Evolutionary conservation across 2,113 vertebrate species (phyloP).

Genomic region (Austrofundulus limnaeus): DNA sequence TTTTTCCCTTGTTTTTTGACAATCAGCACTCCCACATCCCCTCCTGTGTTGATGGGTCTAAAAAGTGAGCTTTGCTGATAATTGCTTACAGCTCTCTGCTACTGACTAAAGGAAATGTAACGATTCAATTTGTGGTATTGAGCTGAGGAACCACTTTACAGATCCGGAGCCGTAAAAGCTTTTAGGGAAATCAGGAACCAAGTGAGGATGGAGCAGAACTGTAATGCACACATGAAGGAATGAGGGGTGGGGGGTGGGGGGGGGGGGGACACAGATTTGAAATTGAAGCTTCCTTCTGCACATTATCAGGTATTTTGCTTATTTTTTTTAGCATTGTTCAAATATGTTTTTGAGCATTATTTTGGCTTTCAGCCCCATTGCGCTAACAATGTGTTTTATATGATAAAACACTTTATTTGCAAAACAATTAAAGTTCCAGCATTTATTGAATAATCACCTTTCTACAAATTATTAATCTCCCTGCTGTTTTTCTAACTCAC

Average conservation of each 20-base stretch:
- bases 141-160: slow-evolving; percentile 49
- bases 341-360: not conserved
- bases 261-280: not conserved
- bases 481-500: not conserved
- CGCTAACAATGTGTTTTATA: too few relatives aligned
- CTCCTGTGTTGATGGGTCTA: slow-evolving; percentile 20
- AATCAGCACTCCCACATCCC: slow-evolving; percentile 13
- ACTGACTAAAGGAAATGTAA: slow-evolving; percentile 32
- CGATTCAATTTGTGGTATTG: slow-evolving; percentile 37
- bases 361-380: too few relatives aligned
- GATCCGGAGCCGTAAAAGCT: slow-evolving; percentile 40
- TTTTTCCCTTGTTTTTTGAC: slow-evolving; percentile 15
- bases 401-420: too few relatives aligned
- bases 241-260: too few relatives aligned
- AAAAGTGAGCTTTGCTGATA: slow-evolving; percentile 32
- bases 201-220: slow-evolving; percentile 39
- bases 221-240: slow-evolving; percentile 35
- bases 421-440: too few relatives aligned
- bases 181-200: slow-evolving; percentile 30
- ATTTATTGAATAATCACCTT: too few relatives aligned
- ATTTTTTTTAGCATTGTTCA: not conserved
- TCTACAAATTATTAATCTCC: too few relatives aligned
- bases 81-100: slow-evolving; percentile 48
- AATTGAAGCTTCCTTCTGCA: not conserved
- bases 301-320: not conserved